Percentiles rank a stretch among this genome's conserved stretches.
Conservation (phyloP, 2,797 vertebrate species). For the Enteromius anoplus region DNA sequence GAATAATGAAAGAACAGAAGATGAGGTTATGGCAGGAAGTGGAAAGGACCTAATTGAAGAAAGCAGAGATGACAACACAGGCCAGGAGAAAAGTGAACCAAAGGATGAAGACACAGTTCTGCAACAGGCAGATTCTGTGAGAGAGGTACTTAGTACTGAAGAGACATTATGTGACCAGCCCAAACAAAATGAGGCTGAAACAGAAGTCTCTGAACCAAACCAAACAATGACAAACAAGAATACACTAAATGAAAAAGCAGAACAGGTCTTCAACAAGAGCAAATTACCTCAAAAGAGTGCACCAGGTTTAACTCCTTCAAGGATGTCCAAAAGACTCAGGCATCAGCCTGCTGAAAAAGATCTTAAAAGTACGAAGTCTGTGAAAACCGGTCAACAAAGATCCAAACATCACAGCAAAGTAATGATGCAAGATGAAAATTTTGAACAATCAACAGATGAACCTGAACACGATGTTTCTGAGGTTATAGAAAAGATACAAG, state of each 20-base stretch:
- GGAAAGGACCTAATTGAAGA: conserved; percentile 49
- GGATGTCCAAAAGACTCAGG: conserved; percentile 1
- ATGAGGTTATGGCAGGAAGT: conserved; percentile 61
- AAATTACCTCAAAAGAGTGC: not conserved
- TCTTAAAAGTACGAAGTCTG: conserved; percentile 8
- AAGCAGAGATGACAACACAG: conserved; percentile 66
- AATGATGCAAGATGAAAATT: conserved; percentile 13
- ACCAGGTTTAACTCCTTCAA: conserved; percentile 22
- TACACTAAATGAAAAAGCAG: not conserved
- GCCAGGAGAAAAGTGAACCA: conserved; percentile 52
- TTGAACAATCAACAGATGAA: not conserved
- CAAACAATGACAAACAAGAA: not conserved
- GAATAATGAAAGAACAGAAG: conserved; percentile 65
- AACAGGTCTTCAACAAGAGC: not conserved
- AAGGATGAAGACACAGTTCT: conserved; percentile 71
- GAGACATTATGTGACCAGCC: conserved; percentile 29
- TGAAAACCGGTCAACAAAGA: not conserved
- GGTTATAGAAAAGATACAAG: not conserved
- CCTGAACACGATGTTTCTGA: not conserved
- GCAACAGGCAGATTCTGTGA: conserved; percentile 65
- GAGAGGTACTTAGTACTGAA: not conserved
- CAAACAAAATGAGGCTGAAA: conserved; percentile 36
- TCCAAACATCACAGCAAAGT: not conserved
- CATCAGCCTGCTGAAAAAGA: conserved; percentile 23
- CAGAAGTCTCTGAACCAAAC: conserved; percentile 22